A percentile compares a stretch with the other conserved stretches of the same genome.
Conservation (phyloP, 2,888 invertebrate genomes). For the Arenicola marina region DNA sequence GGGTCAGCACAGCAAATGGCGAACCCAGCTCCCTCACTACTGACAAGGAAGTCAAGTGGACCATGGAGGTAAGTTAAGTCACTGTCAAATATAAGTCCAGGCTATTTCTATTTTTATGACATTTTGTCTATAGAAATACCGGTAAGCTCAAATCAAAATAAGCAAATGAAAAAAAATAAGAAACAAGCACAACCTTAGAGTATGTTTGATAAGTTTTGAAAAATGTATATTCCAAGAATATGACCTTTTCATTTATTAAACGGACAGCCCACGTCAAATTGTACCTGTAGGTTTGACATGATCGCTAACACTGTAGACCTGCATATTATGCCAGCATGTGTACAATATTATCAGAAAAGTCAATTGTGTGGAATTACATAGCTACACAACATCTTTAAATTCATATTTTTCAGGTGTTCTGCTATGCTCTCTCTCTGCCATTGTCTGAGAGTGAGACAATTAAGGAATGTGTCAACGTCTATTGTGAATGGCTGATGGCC, state of each 20-base stretch:
- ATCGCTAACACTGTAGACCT: too few relatives aligned
- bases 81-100: background rate
- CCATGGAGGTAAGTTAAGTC: constrained; percentile 73
- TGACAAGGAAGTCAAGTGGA: constrained; percentile 74
- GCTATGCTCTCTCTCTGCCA: constrained; percentile 88
- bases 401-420: constrained; percentile 73
- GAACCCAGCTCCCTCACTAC: constrained; percentile 80
- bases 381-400: background rate
- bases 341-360: too few relatives aligned
- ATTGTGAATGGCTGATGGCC: constrained; percentile 95
- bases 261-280: too few relatives aligned
- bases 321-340: too few relatives aligned
- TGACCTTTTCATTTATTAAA: too few relatives aligned
- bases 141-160: too few relatives aligned
- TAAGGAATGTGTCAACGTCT: constrained; percentile 93
- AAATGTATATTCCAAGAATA: too few relatives aligned
- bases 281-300: too few relatives aligned
- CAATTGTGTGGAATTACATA: too few relatives aligned
- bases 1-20: constrained; percentile 72
- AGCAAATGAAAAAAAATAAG: too few relatives aligned
- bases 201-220: too few relatives aligned
- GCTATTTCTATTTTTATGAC: background rate
- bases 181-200: too few relatives aligned
- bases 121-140: background rate
- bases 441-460: constrained; percentile 90